Percentiles rank a stretch among this genome's conserved stretches.
These are phyloP conservation scores for Mimachlamys varia DNA, from an alignment of 2,888 invertebrate genomes.

Conservation along the genomic window DNA sequence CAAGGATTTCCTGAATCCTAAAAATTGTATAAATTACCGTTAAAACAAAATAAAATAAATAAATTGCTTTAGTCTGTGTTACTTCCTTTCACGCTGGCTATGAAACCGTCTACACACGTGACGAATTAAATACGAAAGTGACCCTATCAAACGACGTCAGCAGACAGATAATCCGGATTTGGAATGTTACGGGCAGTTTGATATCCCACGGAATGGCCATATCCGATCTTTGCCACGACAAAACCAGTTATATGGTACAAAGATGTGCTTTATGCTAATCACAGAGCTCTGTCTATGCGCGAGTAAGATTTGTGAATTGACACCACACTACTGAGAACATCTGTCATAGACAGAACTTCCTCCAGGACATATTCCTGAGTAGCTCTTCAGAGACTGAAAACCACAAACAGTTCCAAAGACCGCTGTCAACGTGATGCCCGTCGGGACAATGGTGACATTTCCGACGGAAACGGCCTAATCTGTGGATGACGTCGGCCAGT, in stretches of 20 bases:
- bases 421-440: background rate
- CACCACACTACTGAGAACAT: background rate
- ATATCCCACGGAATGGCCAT: background rate
- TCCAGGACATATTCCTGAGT: background rate
- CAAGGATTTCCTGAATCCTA: no score
- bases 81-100: no score
- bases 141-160: no score
- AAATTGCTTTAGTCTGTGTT: no score
- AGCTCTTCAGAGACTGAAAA: conserved; percentile 2
- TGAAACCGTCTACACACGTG: no score
- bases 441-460: conserved; percentile 4
- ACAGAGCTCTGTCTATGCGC: background rate
- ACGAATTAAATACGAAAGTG: no score
- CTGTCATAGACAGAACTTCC: background rate
- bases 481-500: background rate
- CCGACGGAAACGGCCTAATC: background rate
- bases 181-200: background rate
- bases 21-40: no score
- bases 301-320: background rate
- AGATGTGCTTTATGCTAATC: background rate
- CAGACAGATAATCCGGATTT: no score
- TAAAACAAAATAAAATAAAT: no score
- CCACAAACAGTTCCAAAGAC: background rate
- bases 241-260: no score
- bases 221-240: no score